Conservation (phyloP, 2,888 invertebrate species). For the Pristionchus fissidentatus region DNA sequence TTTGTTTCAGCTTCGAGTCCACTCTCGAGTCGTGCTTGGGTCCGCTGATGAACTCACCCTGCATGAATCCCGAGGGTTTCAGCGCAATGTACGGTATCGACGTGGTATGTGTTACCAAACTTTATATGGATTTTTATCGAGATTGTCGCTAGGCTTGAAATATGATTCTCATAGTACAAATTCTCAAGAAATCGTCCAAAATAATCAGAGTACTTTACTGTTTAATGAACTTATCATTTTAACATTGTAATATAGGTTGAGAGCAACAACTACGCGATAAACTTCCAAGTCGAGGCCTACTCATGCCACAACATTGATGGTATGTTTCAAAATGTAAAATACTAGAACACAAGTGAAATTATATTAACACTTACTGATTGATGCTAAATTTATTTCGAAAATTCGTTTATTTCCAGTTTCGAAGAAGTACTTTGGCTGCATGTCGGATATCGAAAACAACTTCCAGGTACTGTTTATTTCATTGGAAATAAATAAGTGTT, state of each 20-base stretch:
- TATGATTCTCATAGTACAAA: not conserved
- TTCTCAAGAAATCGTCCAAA: no score
- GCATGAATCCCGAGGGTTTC: constrained; percentile 2
- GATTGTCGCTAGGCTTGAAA: not conserved
- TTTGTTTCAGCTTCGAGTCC: not conserved
- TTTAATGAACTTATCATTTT: not conserved
- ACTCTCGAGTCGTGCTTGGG: not conserved
- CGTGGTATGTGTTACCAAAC: no score
- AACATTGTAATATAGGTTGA: not conserved
- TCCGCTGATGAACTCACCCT: not conserved
- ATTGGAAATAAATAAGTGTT: not conserved
- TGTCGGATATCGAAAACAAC: constrained; percentile 8
- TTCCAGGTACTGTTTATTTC: no score
- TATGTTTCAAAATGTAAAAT: not conserved
- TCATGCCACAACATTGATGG: not conserved
- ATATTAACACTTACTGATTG: not conserved
- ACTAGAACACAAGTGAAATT: not conserved
- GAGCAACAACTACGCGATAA: not conserved
- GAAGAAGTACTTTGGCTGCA: not conserved
- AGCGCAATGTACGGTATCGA: not conserved
- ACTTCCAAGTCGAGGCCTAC: not conserved
- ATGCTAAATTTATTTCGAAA: no score
- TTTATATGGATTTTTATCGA: no score
- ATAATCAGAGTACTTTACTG: no score
- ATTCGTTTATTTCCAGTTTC: constrained; percentile 1